Evolutionary conservation across 2,797 vertebrate genomes (phyloP).

Genomic region (Melanotaenia nigrans): DNA sequence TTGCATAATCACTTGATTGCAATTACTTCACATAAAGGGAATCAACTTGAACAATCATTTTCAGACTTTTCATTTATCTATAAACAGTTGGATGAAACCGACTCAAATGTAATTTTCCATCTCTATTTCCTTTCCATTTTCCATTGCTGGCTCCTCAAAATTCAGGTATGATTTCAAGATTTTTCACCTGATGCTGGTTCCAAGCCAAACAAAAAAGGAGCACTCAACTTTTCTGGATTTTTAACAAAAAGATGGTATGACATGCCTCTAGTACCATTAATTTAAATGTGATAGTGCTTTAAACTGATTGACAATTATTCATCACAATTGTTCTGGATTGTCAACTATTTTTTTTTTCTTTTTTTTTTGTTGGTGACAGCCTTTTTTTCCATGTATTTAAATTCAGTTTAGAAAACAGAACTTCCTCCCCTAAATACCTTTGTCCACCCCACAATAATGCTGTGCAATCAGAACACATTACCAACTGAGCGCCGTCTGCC

Average conservation of each 20-base stretch:
- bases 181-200: background rate
- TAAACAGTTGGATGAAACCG: background rate
- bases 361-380: background rate
- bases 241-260: background rate
- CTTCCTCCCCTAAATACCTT: background rate
- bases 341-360: background rate
- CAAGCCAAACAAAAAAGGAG: background rate
- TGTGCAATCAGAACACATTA: conserved; percentile 63
- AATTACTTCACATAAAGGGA: background rate
- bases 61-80: background rate
- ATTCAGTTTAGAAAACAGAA: background rate
- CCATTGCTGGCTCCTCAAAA: too few species aligned
- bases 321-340: background rate
- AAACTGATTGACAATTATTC: background rate
- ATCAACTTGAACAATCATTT: background rate
- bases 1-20: background rate
- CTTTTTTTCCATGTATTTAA: background rate
- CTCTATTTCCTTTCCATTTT: background rate
- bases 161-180: too few species aligned
- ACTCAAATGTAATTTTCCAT: background rate
- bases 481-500: conserved; percentile 72
- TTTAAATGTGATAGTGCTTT: background rate
- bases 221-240: background rate
- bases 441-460: conserved; percentile 15
- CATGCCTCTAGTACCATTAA: background rate